Evolutionary conservation across 2,888 invertebrate species (phyloP).

Genomic region (Congeria kusceri): DNA sequence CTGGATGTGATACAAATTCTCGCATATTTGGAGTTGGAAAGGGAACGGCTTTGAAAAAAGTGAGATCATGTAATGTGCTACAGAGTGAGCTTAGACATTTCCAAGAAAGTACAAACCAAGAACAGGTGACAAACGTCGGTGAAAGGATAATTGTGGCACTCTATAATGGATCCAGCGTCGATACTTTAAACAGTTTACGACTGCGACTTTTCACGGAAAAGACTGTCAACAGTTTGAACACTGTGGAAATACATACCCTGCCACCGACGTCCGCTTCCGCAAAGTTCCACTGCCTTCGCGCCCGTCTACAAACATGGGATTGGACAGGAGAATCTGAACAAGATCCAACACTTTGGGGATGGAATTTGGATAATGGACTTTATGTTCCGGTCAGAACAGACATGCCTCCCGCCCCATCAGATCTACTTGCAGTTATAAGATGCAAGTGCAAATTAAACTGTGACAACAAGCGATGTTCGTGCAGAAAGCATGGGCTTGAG

Average conservation of each 20-base stretch:
- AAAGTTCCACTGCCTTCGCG: slow-evolving; percentile 57
- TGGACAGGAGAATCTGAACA: slow-evolving; percentile 50
- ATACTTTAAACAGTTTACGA: slow-evolving; percentile 44
- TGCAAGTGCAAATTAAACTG: slow-evolving; percentile 58
- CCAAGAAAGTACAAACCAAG: too few species aligned
- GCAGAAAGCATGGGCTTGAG: slow-evolving; percentile 54
- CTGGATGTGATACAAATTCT: slow-evolving; percentile 66
- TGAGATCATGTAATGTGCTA: neutral
- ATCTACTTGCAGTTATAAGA: slow-evolving; percentile 45
- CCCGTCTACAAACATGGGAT: slow-evolving; percentile 65
- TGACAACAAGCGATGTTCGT: slow-evolving; percentile 47
- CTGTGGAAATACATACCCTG: slow-evolving; percentile 58
- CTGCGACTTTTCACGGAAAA: slow-evolving; percentile 49
- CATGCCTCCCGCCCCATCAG: slow-evolving; percentile 53
- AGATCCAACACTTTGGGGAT: slow-evolving; percentile 24
- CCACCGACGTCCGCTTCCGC: slow-evolving; percentile 69
- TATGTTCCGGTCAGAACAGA: slow-evolving; percentile 42
- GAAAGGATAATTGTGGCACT: neutral
- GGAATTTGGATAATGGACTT: slow-evolving; percentile 4
- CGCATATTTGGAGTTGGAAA: slow-evolving; percentile 59
- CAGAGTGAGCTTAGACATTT: too few species aligned
- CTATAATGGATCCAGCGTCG: slow-evolving; percentile 31
- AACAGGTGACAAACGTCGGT: slow-evolving; percentile 3
- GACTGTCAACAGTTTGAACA: slow-evolving; percentile 36
- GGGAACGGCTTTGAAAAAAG: slow-evolving; percentile 34